Evolutionary conservation across 1,140 invertebrate species (phyloP), one percentile per base, ranked within the genome.

Genomic region (Bacillus rossius): DNA sequence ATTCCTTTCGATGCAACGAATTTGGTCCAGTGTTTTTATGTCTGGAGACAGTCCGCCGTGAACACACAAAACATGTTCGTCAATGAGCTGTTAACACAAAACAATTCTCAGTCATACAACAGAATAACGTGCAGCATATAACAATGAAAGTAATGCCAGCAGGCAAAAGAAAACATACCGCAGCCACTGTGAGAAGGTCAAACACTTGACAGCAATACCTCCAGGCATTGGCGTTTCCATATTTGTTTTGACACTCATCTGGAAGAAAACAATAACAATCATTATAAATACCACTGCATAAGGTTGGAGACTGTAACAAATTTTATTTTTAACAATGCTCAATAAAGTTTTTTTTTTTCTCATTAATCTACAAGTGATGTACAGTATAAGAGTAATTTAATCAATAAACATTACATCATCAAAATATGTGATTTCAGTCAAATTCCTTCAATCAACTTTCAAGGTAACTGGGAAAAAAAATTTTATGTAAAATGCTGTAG

Each of bases 171-270:
- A 64, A 69, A 86, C 89, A 84, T 83, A 98, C 92, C 68, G 96
- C 96, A 71, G 95, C 94, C 68, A 99, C 87, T 67, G 96, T 96
- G 37, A 99, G 83, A 58, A 98, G 81, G 83, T 99, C 96, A 80
- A 99, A 99, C 40, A 99, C 93, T 77, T 87, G 88, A 78, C 95
- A 98, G 74, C 96, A 99, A 75, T 96, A 94, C 74, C 94, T 94
- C 96, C 96, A 99, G 48, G 94, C 94, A 83, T 98, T 98, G 51
- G 92, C 88, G 84, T 98, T 99, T 52, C 96, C 96, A 82, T 99
- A 99, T 79, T 99, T 99, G 57, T 88, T 96, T 69, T 96, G 87
- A 79, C 96, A 99, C 77, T 99, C 96, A 84, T 99, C 95, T 89
- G 70, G 40, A 76, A 76, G 68, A 41, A 60, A 38, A 61, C 45